Evolutionary conservation across 2,113 vertebrate genomes (phyloP).

Genomic region (Ctenomys sociabilis): DNA sequence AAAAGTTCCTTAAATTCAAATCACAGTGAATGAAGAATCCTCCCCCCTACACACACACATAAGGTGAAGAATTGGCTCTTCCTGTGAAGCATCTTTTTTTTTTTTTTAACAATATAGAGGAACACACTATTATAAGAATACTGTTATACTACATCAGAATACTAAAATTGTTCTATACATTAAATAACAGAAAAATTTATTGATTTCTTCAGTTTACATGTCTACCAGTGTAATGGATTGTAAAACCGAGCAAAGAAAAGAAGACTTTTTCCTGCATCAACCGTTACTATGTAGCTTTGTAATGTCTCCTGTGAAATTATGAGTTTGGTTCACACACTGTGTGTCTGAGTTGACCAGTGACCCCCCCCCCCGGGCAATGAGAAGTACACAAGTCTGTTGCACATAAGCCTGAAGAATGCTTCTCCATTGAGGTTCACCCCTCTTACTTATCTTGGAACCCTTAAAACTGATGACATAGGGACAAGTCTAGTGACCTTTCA

Average conservation of each 20-base stretch:
- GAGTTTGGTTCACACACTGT: background rate
- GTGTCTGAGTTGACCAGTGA: background rate
- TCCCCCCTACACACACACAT: too few relatives aligned
- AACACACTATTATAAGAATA: background rate
- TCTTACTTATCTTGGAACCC: background rate
- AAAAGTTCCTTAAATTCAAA: background rate
- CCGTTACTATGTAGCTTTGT: background rate
- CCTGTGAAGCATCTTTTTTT: background rate
- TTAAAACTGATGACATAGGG: background rate
- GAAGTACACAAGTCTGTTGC: background rate
- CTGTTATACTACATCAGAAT: background rate
- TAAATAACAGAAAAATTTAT: background rate
- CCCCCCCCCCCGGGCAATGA: background rate
- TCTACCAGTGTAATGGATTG: background rate
- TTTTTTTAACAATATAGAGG: background rate
- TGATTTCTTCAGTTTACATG: background rate
- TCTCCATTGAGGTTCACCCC: background rate
- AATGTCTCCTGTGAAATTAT: background rate
- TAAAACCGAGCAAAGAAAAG: background rate
- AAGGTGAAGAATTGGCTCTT: background rate
- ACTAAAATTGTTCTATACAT: background rate
- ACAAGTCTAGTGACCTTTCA: background rate
- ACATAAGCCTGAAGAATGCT: background rate
- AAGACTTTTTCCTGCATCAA: background rate
- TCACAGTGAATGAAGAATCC: background rate